phyloP scores from a whole-genome alignment of 2,797 vertebrate species.

The Neosilurus mollespiculum region DNA sequence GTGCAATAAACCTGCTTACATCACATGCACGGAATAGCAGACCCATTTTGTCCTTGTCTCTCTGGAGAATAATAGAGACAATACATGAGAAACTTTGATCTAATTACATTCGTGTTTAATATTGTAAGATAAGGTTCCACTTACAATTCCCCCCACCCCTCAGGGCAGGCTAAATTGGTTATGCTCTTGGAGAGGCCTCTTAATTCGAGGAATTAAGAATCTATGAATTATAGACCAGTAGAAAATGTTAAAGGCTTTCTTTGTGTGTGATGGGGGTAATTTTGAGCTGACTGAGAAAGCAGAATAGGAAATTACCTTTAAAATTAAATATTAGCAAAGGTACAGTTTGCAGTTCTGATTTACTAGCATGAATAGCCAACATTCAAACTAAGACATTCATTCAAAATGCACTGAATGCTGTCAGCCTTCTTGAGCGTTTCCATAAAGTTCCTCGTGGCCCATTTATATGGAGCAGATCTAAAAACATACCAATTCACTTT shows the following conservation, averaged over 20 bases:
- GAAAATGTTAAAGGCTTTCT: slow-evolving; percentile 36
- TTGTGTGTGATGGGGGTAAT: slow-evolving; percentile 6
- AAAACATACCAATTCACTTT: slow-evolving; percentile 21
- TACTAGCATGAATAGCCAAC: background rate
- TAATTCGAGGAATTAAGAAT: slow-evolving; percentile 46
- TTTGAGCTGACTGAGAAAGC: slow-evolving; percentile 7
- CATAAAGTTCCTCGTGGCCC: slow-evolving; percentile 3
- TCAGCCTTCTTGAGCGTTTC: slow-evolving; percentile 13
- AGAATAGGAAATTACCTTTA: slow-evolving; percentile 16
- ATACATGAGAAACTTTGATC: slow-evolving; percentile 47
- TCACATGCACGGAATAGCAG: background rate
- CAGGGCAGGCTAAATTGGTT: slow-evolving; percentile 53
- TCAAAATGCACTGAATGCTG: background rate
- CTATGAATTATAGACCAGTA: slow-evolving; percentile 51
- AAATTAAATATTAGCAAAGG: slow-evolving; percentile 35
- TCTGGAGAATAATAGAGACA: slow-evolving; percentile 42
- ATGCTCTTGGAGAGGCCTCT: slow-evolving; percentile 45
- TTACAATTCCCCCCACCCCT: slow-evolving; percentile 31
- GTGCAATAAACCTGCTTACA: slow-evolving; percentile 21
- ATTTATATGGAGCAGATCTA: slow-evolving; percentile 25
- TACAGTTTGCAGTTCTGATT: slow-evolving; percentile 11
- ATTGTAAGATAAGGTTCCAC: slow-evolving; percentile 49
- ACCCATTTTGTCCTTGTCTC: slow-evolving; percentile 21
- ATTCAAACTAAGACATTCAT: background rate
- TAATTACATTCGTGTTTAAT: slow-evolving; percentile 53